Evolutionary conservation across 2,797 vertebrate genomes (phyloP).

Genomic region (Sebastes hopkinsi): DNA sequence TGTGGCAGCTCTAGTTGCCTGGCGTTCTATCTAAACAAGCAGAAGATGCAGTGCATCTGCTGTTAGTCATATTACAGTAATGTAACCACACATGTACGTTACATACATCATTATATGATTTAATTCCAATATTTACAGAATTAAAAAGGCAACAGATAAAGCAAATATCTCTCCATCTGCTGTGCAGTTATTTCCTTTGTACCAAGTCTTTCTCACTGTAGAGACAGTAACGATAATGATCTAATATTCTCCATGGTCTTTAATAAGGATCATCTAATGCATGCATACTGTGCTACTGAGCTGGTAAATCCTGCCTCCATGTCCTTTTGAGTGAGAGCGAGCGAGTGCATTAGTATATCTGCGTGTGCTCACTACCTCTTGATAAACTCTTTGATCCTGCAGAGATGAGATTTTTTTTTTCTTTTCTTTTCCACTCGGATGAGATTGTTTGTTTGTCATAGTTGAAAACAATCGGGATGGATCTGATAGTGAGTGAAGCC

Average conservation of each 20-base stretch:
- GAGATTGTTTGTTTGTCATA: conserved; percentile 59
- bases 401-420: conserved; percentile 18
- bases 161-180: background rate
- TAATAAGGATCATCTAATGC: conserved; percentile 55
- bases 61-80: background rate
- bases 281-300: conserved; percentile 40
- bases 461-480: conserved; percentile 42
- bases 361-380: conserved; percentile 24
- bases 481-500: conserved; percentile 25
- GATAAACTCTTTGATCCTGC: conserved; percentile 49
- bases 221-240: conserved; percentile 44
- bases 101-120: background rate
- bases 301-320: conserved; percentile 39
- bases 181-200: conserved; percentile 19
- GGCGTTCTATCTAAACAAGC: background rate
- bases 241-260: conserved; percentile 45
- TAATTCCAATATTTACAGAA: conserved; percentile 17
- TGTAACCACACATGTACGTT: background rate
- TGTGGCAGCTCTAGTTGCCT: background rate
- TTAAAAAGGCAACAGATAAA: background rate
- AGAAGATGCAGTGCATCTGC: background rate
- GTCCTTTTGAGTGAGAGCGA: conserved; percentile 43
- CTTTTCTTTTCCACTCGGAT: conserved; percentile 1
- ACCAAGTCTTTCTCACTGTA: conserved; percentile 8
- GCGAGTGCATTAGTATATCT: conserved; percentile 39